Percentiles rank a stretch among this genome's conserved stretches.
Evolutionary conservation across 2,797 vertebrate species (phyloP).

Genomic region (Prunella strophiata): DNA sequence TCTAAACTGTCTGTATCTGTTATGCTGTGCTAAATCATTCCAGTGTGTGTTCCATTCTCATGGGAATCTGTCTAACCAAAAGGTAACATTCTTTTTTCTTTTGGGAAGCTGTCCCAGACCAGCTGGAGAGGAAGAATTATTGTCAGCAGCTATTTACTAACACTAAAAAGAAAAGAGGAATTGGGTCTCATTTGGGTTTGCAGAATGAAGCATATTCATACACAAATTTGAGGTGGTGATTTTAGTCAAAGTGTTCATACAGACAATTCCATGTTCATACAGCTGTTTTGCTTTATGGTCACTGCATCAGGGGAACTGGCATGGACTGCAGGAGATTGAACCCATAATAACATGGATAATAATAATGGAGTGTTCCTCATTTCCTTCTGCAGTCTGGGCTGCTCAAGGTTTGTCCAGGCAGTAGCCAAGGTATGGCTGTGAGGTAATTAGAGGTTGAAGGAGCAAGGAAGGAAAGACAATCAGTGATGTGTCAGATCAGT

Average conservation of each 20-base stretch:
- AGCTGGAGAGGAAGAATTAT: neutral
- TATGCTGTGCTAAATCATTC: neutral
- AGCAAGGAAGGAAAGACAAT: neutral
- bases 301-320: neutral
- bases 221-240: neutral
- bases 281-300: neutral
- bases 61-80: neutral
- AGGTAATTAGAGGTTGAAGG: neutral
- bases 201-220: neutral
- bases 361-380: neutral
- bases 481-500: neutral
- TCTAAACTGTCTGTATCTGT: neutral
- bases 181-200: neutral
- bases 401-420: neutral
- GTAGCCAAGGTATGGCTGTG: neutral
- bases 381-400: neutral
- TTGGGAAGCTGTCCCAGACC: neutral
- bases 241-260: neutral
- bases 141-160: neutral
- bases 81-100: conserved; percentile 6
- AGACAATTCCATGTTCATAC: neutral
- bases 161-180: neutral
- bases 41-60: neutral
- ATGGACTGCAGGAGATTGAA: neutral
- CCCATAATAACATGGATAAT: neutral